Conservation (phyloP, 2,888 invertebrate genomes). For the Drosophila mayaguana region DNA sequence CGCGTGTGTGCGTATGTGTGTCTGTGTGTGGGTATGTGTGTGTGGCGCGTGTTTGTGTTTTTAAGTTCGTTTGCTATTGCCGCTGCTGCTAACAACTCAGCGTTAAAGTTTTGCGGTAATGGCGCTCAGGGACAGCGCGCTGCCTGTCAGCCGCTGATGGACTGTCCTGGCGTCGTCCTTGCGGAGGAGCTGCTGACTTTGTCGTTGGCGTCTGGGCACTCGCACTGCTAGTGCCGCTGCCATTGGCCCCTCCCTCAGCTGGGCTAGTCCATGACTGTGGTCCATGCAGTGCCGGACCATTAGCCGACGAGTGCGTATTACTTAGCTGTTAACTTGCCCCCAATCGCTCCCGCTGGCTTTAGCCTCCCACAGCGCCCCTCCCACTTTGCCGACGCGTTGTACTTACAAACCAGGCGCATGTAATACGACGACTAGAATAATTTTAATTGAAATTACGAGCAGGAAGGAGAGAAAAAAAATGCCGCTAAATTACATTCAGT, state of each 20-base stretch:
- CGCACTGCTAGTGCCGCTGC: too few species aligned
- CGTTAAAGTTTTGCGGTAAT: slow-evolving; percentile 80
- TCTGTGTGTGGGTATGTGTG: slow-evolving; percentile 34
- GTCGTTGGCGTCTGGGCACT: slow-evolving; percentile 2
- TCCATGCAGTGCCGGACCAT: slow-evolving; percentile 65
- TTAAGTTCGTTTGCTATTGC: slow-evolving; percentile 68
- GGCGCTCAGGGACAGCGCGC: slow-evolving; percentile 70
- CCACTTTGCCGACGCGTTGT: background rate
- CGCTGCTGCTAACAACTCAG: slow-evolving; percentile 68
- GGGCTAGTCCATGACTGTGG: slow-evolving; percentile 29
- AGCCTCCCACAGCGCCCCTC: background rate
- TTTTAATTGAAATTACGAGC: slow-evolving; percentile 77
- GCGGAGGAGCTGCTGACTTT: slow-evolving; percentile 8
- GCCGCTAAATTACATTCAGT: slow-evolving; percentile 55
- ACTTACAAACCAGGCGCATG: slow-evolving; percentile 33
- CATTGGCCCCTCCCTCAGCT: background rate
- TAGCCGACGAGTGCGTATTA: slow-evolving; percentile 75
- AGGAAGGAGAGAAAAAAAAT: slow-evolving; percentile 33
- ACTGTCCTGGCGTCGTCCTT: slow-evolving; percentile 54
- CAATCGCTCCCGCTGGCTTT: slow-evolving; percentile 31
- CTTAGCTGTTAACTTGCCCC: slow-evolving; percentile 74
- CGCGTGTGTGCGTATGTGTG: slow-evolving; percentile 4
- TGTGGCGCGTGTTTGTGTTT: slow-evolving; percentile 74
- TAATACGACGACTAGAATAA: slow-evolving; percentile 61
- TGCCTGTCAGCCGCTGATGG: slow-evolving; percentile 60